Evolutionary conservation across 2,797 vertebrate genomes (phyloP), one percentile per base, ranked within the genome.

Genomic region (Bryconaethiops microstoma): DNA sequence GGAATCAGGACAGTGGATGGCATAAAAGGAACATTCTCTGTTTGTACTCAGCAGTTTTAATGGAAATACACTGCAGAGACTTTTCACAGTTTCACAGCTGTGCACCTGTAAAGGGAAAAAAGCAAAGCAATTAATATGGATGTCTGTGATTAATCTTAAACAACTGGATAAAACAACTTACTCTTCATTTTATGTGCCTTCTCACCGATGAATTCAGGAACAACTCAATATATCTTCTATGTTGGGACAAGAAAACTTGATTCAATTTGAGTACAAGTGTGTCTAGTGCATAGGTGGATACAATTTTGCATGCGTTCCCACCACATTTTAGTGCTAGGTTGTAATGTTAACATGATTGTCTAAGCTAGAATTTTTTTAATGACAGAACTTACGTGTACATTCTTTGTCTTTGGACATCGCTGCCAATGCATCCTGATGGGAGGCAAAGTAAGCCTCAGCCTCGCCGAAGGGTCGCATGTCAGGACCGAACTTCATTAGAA

Each of bases 371-470:
- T 17, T 16, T 1, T 4, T 1, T 1, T n/a, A n/a, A n/a, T n/a
- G n/a, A n/a, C n/a, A n/a, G n/a, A 10, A 90, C 96, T 96, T 89
- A 99, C 97, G 91, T 21, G 97, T 94, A 29, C 92, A 83, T 35
- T 91, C 86, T 79, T 90, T 93, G 80, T 99, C 95, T 91, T 92
- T 96, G 29, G 92, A 92, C 97, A 99, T 96, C 0, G 96, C 97
- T 0, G 88, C 87, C 0, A 91, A 71, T 0, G 97, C 95, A 0
- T 98, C 97, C 77, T 93, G 72, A 0, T 94, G 95, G 68, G 90
- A 92, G 5, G 79, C 50, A 1, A 99, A 99, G 89, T 94, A 94
- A 75, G 97, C 95, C 0, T 95, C 94, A 0, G 93, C 97, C 81
- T 95, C 94, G 1, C 97, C 97, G 0, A 87, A 96, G 57, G 90